Base-by-base conservation (phyloP, 1,140 invertebrate species). In the Meloidogyne exigua region DNA sequence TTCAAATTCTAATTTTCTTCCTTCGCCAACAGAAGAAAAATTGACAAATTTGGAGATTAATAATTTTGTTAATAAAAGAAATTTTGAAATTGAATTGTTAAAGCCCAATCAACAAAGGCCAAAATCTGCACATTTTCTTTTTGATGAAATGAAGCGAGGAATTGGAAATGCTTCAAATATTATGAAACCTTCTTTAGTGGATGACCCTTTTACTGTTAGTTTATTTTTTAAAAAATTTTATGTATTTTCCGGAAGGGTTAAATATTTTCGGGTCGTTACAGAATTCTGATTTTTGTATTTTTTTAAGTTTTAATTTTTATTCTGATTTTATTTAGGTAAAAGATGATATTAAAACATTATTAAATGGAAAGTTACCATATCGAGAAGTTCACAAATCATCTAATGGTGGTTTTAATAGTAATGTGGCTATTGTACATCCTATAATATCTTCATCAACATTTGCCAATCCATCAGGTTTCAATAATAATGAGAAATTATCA, bases 331-430 rank as follows among this genome's bases (percentile, higher is more conserved):
- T 76, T n/a, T 49, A 76, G 75, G 75, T 76, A 39, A 63, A 76
- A 23, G 75, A 76, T 9, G 75, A 73, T 36, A 44, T 76, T 13
- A 76, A 76, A 64, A 76, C 42, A 11, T 63, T 76, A 57, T 57
- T 57, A 42, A 62, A 36, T 23, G 26, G 13, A 23, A 76, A 76
- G 23, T 25, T 68, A 7, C 75, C 65, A 28, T 76, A 73, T 42
- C 36, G 68, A 28, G 69, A 76, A 13, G 25, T 76, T 18, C 62
- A 73, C 25, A 73, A 65, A 25, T 73, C 66, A 39, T 62, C 36
- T 75, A 18, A 32, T n/a, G 23, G 11, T 65, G 44, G 32, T 67
- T n/a, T 62, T 57, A 49, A 23, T 49, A 69, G 28, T 49, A 73
- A 73, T 73, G 72, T 77, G 5, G 57, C 75, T 23, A 44, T 76